Evolutionary conservation across 2,888 invertebrate species (phyloP), one percentile per base, ranked within the genome.

Genomic region (Rotaria macrura): DNA sequence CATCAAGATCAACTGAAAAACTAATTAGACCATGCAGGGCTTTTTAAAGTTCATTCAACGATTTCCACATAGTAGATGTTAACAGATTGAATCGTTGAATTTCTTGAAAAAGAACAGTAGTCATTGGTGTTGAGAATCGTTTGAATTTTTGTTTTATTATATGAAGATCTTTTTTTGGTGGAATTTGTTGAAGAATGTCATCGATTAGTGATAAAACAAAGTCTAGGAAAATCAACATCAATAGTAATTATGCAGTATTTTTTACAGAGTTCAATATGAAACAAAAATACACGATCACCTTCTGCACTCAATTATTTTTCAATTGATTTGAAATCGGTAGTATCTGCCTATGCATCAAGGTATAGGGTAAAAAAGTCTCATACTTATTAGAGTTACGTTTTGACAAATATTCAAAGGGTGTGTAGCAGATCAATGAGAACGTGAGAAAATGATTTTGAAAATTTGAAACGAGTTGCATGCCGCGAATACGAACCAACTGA

Each of bases 1-100:
- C 94, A 91, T 96, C 96, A 87, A 96, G 91, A 79, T 94, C 92
- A 38, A 93, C 93, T 90, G 96, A 95, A 95, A 96, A 95, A 84
- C 95, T 95, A 88, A 96, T 95, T 92, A 96, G 95, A 52, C 96
- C 96, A 6, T 94, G 94, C 86, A 96, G 92, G 0, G 90, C 91
- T 89, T 89, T 89, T 86, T 89, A 93, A 20, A 96, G 92, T 84
- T 94, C 93, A 6, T 93, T 91, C 72, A 96, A 92, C 0, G 94
- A 94, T 86, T 91, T 92, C 34, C 92, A 92, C 93, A 96, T 95
- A 85, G 92, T 93, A 23, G 90, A 89, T 85, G 95, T 93, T 0
- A 96, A 92, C 38, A 92, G 92, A 91, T 96, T 96, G 90, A 96
- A 96, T 87, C 95, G 93, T 89, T 96, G 95, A 65, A 96, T 91